A percentile compares a stretch with the other conserved stretches of the same genome.
These are phyloP conservation scores for Bombus terrestris DNA, from an alignment of 1,140 invertebrate genomes.

Conservation along the genomic window DNA sequence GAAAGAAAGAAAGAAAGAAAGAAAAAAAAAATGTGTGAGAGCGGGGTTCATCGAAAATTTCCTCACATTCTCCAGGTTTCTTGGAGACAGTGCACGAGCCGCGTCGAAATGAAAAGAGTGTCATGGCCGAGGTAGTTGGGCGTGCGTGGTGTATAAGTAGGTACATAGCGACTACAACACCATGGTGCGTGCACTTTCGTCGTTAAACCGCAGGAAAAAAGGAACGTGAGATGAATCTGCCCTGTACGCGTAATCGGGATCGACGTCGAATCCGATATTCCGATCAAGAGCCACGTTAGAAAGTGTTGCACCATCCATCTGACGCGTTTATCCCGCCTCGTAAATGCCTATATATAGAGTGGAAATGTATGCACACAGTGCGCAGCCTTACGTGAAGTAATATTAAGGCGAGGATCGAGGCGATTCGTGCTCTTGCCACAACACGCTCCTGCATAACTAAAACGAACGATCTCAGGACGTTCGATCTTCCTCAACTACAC, in stretches of 20 bases:
- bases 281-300: slow-evolving; percentile 70
- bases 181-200: slow-evolving; percentile 66
- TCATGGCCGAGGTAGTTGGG: slow-evolving; percentile 64
- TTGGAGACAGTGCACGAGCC: slow-evolving; percentile 22
- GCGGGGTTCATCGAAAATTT: slow-evolving; percentile 28
- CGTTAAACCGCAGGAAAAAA: slow-evolving; percentile 60
- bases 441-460: background rate
- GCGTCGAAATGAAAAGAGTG: slow-evolving; percentile 71
- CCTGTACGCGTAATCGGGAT: slow-evolving; percentile 48
- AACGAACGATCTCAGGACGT: background rate
- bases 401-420: slow-evolving; percentile 8
- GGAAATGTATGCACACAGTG: slow-evolving; percentile 25
- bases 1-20: too few species aligned
- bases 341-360: slow-evolving; percentile 8
- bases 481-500: background rate
- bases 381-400: background rate
- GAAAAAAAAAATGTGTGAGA: background rate
- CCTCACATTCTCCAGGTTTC: slow-evolving; percentile 33
- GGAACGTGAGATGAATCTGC: slow-evolving; percentile 74
- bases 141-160: slow-evolving; percentile 42
- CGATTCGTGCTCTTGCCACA: slow-evolving; percentile 4
- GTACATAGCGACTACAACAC: slow-evolving; percentile 22
- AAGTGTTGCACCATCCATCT: slow-evolving; percentile 68
- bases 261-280: slow-evolving; percentile 68
- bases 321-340: background rate